Conservation (phyloP, 2,888 invertebrate species). For the Pseudococcus jackbeardsleyi region DNA sequence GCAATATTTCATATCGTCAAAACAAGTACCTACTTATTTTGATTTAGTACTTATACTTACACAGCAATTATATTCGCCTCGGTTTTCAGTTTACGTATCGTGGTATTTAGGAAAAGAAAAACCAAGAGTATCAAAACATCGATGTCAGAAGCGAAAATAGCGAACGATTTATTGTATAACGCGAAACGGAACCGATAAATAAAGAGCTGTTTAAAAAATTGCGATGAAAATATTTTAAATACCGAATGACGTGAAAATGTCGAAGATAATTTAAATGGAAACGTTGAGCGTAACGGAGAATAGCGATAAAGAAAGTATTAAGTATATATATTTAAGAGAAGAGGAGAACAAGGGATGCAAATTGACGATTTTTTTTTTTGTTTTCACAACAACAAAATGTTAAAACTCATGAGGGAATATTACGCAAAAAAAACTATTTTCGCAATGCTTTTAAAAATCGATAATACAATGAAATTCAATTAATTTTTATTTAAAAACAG, state of each 20-base stretch:
- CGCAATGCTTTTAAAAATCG: constrained; percentile 12
- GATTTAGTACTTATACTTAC: neutral
- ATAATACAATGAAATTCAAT: constrained; percentile 34
- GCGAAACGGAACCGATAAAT: constrained; percentile 3
- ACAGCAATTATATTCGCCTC: neutral
- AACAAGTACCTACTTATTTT: neutral
- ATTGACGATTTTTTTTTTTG: constrained; percentile 4
- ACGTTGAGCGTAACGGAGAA: constrained; percentile 21
- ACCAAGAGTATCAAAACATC: neutral
- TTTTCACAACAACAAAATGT: neutral
- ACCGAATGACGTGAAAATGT: constrained; percentile 30
- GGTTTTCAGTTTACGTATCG: neutral
- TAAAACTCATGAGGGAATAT: constrained; percentile 24
- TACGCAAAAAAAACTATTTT: constrained; percentile 2
- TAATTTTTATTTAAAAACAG: constrained; percentile 52
- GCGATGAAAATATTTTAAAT: constrained; percentile 29
- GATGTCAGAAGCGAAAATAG: neutral
- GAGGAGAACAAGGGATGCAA: neutral
- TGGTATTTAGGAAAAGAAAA: neutral
- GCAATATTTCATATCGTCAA: neutral
- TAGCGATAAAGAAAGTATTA: neutral
- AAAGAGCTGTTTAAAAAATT: constrained; percentile 35
- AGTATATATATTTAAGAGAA: neutral
- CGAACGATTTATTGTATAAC: neutral
- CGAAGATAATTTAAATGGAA: constrained; percentile 28